These are phyloP conservation scores for Enteromius radiatus DNA, from an alignment of 2,797 vertebrate genomes.

Conservation along the genomic window DNA sequence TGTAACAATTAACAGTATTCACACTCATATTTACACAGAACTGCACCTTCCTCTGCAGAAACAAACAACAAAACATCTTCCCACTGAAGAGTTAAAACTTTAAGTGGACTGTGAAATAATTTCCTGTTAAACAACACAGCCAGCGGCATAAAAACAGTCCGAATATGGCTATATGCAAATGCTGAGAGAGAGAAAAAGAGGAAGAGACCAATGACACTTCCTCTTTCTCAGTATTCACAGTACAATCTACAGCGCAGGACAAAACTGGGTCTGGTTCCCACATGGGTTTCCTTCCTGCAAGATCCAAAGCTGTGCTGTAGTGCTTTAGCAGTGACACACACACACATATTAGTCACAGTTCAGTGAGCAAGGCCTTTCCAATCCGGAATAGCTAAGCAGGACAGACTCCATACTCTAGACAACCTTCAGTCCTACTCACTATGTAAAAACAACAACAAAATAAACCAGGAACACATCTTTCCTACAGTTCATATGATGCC, in stretches of 20 bases:
- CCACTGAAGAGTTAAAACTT: background rate
- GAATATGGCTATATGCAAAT: conserved; percentile 28
- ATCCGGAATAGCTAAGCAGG: conserved; percentile 36
- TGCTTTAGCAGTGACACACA: conserved; percentile 42
- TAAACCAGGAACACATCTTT: conserved; percentile 11
- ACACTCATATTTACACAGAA: background rate
- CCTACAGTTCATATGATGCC: background rate
- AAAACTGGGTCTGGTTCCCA: conserved; percentile 58
- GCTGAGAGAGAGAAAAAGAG: conserved; percentile 15
- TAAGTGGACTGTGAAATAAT: conserved; percentile 23
- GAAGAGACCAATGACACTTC: conserved; percentile 56
- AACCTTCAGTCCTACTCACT: conserved; percentile 10
- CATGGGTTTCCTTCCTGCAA: conserved; percentile 66
- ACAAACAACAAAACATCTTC: conserved; percentile 11
- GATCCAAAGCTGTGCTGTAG: conserved; percentile 29
- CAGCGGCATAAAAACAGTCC: background rate
- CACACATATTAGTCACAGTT: conserved; percentile 3
- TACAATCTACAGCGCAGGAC: conserved; percentile 24
- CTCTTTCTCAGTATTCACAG: conserved; percentile 62
- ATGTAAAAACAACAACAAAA: background rate
- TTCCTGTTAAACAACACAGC: conserved; percentile 32
- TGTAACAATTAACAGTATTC: background rate
- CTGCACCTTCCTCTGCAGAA: background rate
- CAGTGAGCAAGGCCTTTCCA: conserved; percentile 40
- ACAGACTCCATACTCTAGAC: conserved; percentile 18